phyloP scores from a whole-genome alignment of 1,140 invertebrate genomes.

The Colletes latitarsis region DNA sequence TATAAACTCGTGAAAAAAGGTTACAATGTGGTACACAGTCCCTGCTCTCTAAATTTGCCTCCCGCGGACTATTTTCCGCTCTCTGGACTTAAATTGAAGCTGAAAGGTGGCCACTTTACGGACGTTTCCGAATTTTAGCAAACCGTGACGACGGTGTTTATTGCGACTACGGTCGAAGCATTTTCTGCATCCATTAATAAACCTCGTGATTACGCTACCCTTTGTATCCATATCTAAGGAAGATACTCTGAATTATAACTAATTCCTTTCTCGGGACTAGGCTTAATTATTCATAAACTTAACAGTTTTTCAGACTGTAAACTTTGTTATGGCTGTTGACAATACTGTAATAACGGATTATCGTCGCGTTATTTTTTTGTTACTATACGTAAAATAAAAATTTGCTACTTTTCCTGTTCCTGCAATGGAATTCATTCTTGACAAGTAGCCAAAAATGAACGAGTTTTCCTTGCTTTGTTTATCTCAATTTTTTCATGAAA shows the following conservation, averaged over 20 bases:
- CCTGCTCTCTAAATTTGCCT: background rate
- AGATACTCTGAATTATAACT: background rate
- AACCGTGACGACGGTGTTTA: constrained; percentile 25
- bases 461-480: no score
- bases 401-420: no score
- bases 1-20: constrained; percentile 11
- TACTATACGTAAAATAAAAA: no score
- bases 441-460: no score
- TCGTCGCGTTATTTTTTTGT: no score
- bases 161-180: constrained; percentile 16
- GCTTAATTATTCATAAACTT: background rate
- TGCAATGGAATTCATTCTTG: no score
- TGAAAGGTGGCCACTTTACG: constrained; percentile 38
- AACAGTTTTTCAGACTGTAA: no score
- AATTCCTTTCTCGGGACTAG: no score
- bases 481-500: no score
- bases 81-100: constrained; percentile 29
- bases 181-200: constrained; percentile 15
- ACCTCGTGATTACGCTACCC: constrained; percentile 18
- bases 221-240: constrained; percentile 5
- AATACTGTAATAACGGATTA: no score
- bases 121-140: constrained; percentile 35
- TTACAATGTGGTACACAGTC: constrained; percentile 1
- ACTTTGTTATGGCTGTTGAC: no score
- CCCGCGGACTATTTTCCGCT: constrained; percentile 34